A percentile compares a stretch with the other conserved stretches of the same genome.
Evolutionary conservation across 2,888 invertebrate species (phyloP).

Genomic region (Cinara cedri): DNA sequence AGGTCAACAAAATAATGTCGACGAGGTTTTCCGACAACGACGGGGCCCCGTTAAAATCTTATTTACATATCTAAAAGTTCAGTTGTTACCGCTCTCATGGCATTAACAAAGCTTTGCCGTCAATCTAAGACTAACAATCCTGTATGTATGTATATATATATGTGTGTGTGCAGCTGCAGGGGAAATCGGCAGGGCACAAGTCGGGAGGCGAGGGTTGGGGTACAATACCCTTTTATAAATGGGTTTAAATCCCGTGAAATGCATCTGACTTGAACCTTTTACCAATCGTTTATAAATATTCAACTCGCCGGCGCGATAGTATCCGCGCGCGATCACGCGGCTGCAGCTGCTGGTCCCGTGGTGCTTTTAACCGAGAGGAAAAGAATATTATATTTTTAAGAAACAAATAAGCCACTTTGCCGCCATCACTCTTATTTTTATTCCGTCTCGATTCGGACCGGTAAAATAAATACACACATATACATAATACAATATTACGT

Average conservation of each 20-base stretch:
- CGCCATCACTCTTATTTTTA: neutral
- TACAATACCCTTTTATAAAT: conserved; percentile 55
- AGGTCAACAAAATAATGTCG: conserved; percentile 56
- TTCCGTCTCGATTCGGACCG: conserved; percentile 16
- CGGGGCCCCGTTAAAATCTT: conserved; percentile 40
- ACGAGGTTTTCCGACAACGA: conserved; percentile 44
- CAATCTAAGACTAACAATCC: conserved; percentile 55
- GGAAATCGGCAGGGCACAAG: neutral
- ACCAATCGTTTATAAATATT: conserved; percentile 57
- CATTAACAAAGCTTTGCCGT: conserved; percentile 55
- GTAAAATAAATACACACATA: conserved; percentile 3
- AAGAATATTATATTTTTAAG: conserved; percentile 13
- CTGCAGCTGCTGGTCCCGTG: conserved; percentile 23
- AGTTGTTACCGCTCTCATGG: conserved; percentile 56
- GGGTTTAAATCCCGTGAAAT: conserved; percentile 56
- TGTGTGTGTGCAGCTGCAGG: neutral
- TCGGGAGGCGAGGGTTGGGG: neutral
- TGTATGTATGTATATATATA: too few relatives aligned
- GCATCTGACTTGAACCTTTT: conserved; percentile 56
- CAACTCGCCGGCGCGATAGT: conserved; percentile 29
- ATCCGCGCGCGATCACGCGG: conserved; percentile 17
- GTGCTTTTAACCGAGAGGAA: conserved; percentile 33
- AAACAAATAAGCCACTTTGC: conserved; percentile 28
- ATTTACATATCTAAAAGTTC: conserved; percentile 57
- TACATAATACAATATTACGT: neutral